phyloP scores from a whole-genome alignment of 2,113 vertebrate genomes.

The Oreochromis spilurus region DNA sequence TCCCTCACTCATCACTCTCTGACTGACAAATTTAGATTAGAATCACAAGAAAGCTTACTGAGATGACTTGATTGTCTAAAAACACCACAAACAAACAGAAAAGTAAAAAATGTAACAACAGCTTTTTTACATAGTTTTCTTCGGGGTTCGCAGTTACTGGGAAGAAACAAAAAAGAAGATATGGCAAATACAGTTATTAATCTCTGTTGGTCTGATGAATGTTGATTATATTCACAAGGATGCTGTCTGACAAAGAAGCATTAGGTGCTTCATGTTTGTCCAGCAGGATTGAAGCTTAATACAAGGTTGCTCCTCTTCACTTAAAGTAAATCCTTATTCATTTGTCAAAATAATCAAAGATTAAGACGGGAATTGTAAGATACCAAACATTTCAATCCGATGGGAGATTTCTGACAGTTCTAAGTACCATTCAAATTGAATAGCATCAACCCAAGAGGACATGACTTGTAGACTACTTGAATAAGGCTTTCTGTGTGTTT shows the following conservation, averaged over 20 bases:
- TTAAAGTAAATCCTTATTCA: background rate
- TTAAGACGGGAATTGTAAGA: background rate
- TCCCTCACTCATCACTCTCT: background rate
- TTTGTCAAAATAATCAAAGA: background rate
- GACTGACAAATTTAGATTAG: background rate
- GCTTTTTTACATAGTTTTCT: background rate
- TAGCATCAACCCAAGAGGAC: background rate
- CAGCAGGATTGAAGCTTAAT: background rate
- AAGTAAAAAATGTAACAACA: background rate
- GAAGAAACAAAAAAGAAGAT: background rate
- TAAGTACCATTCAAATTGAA: background rate
- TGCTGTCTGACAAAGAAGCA: background rate
- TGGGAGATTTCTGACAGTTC: background rate
- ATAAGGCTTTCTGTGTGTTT: background rate
- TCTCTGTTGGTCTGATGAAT: background rate
- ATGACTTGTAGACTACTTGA: background rate
- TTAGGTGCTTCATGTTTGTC: background rate
- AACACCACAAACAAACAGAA: background rate
- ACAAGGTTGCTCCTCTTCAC: background rate
- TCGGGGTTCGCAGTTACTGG: background rate
- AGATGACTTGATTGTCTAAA: background rate
- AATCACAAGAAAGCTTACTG: background rate
- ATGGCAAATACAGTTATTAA: background rate
- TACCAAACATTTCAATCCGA: background rate
- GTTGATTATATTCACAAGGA: background rate